A percentile compares a stretch with the other conserved stretches of the same genome.
These are phyloP conservation scores for Muscicapa adusta DNA, from an alignment of 2,113 vertebrate genomes.

Conservation along the genomic window DNA sequence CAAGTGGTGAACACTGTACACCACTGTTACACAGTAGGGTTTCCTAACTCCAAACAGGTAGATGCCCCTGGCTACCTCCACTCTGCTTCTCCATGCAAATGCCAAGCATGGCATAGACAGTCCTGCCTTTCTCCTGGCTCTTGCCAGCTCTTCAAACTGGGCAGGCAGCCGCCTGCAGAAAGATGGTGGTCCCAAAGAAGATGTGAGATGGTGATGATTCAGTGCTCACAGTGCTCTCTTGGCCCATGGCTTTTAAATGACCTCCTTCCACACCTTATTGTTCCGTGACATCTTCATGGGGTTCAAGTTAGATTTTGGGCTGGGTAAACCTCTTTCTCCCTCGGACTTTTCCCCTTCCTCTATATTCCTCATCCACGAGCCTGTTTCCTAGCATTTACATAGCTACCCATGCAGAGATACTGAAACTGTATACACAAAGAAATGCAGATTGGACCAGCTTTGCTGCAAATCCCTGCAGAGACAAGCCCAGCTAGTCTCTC, in stretches of 20 bases:
- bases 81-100: background rate
- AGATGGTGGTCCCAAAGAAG: background rate
- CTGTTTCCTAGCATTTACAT: background rate
- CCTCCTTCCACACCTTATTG: background rate
- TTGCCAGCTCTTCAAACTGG: background rate
- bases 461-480: slow-evolving; percentile 25
- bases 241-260: background rate
- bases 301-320: background rate
- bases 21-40: background rate
- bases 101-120: background rate
- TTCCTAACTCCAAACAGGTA: background rate
- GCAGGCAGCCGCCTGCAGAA: background rate
- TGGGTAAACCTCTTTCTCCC: background rate
- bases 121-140: background rate
- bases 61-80: background rate
- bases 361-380: background rate
- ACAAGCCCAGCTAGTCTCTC: slow-evolving; percentile 15
- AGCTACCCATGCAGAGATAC: background rate
- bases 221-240: background rate
- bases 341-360: background rate
- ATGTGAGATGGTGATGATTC: background rate
- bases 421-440: background rate
- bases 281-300: background rate
- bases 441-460: background rate
- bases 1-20: background rate